phyloP scores from a whole-genome alignment of 2,888 invertebrate species.

The Meloe dianella region DNA sequence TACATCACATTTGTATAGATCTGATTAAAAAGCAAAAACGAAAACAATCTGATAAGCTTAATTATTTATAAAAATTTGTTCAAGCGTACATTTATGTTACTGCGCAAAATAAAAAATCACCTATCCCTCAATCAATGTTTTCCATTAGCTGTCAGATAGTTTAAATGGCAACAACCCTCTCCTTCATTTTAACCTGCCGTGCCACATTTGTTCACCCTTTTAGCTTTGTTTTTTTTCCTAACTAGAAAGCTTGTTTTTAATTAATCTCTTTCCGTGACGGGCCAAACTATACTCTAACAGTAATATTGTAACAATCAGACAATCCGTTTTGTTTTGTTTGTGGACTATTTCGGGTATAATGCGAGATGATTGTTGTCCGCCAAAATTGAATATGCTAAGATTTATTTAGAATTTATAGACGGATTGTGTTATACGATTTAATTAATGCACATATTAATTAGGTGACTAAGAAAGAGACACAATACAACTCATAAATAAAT shows the following conservation, averaged over 20 bases:
- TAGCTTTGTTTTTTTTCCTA: slow-evolving; percentile 28
- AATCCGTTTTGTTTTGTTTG: not conserved
- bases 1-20: slow-evolving; percentile 34
- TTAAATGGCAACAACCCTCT: slow-evolving; percentile 33
- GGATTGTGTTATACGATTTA: slow-evolving; percentile 6
- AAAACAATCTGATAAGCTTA: slow-evolving; percentile 36
- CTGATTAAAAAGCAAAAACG: slow-evolving; percentile 24
- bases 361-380: not conserved
- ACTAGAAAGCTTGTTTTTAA: slow-evolving; percentile 22
- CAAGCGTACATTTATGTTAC: slow-evolving; percentile 37
- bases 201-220: slow-evolving; percentile 34
- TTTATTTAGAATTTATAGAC: too few relatives aligned
- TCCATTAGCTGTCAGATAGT: slow-evolving; percentile 40
- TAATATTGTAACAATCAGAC: not conserved
- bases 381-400: slow-evolving; percentile 19
- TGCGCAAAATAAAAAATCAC: slow-evolving; percentile 33
- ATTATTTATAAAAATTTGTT: slow-evolving; percentile 42
- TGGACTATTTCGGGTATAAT: not conserved
- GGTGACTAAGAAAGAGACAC: slow-evolving; percentile 40
- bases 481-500: slow-evolving; percentile 46
- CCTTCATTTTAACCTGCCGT: slow-evolving; percentile 25
- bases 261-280: slow-evolving; percentile 19
- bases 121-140: slow-evolving; percentile 39
- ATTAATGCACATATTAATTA: slow-evolving; percentile 43
- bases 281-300: slow-evolving; percentile 12